Evolutionary conservation across 2,113 vertebrate genomes (phyloP).

Genomic region (Charina bottae): DNA sequence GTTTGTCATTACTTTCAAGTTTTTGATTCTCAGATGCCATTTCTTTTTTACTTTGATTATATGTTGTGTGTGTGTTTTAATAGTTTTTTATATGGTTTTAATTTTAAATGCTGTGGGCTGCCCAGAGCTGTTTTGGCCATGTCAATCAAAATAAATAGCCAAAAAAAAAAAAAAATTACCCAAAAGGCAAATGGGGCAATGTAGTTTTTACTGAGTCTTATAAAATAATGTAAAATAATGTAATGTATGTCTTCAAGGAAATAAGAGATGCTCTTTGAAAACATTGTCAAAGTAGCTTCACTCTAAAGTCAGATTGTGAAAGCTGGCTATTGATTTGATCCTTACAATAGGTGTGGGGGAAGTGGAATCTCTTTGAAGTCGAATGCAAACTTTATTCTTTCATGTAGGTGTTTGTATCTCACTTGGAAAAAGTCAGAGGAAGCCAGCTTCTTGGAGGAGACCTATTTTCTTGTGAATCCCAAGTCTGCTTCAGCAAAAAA

Average conservation of each 20-base stretch:
- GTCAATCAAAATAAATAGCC: background rate
- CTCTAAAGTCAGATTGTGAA: background rate
- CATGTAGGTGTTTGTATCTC: background rate
- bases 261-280: background rate
- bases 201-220: background rate
- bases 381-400: background rate
- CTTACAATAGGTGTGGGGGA: background rate
- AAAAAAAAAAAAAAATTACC: background rate
- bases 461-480: background rate
- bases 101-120: background rate
- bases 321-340: background rate
- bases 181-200: background rate
- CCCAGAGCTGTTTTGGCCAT: background rate
- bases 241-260: background rate
- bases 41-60: background rate
- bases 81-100: background rate
- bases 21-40: background rate
- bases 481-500: background rate
- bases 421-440: background rate
- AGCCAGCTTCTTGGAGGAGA: background rate
- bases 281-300: background rate
- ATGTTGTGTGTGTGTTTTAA: background rate
- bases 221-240: background rate
- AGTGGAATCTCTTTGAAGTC: background rate
- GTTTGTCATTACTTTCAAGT: background rate